Conservation (phyloP, 2,797 vertebrate genomes). For the Tauraco hartlaubi region DNA sequence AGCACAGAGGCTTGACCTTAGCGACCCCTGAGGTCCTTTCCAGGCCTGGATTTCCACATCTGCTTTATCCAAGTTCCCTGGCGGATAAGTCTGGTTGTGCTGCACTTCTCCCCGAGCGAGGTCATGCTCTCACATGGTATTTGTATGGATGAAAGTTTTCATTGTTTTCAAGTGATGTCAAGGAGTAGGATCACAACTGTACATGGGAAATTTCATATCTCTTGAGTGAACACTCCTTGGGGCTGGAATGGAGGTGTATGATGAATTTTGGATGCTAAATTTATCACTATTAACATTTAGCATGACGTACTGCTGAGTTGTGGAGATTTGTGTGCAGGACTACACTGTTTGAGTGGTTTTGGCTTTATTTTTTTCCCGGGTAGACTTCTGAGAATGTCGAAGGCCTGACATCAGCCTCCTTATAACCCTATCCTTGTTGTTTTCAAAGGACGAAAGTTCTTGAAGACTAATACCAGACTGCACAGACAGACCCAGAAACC, state of each 20-base stretch:
- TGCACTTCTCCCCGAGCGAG: background rate
- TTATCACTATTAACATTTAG: background rate
- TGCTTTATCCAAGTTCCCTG: background rate
- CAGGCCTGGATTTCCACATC: background rate
- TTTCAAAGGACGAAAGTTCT: background rate
- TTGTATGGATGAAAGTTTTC: slow-evolving; percentile 11
- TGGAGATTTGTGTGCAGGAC: background rate
- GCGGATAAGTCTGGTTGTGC: background rate
- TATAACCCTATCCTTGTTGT: background rate
- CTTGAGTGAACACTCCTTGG: background rate
- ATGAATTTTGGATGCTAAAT: background rate
- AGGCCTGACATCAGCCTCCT: background rate
- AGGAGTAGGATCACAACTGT: background rate
- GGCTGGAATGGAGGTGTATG: background rate
- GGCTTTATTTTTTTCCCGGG: background rate
- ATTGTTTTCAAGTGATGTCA: slow-evolving; percentile 34
- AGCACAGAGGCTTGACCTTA: background rate
- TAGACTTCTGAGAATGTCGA: background rate
- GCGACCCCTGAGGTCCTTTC: background rate
- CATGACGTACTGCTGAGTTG: background rate
- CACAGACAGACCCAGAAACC: background rate
- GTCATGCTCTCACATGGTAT: background rate
- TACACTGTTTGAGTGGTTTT: background rate
- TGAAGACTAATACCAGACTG: background rate
- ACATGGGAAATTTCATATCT: background rate